Base-by-base conservation (phyloP, 2,797 vertebrate genomes). In the Danionella dracula region DNA sequence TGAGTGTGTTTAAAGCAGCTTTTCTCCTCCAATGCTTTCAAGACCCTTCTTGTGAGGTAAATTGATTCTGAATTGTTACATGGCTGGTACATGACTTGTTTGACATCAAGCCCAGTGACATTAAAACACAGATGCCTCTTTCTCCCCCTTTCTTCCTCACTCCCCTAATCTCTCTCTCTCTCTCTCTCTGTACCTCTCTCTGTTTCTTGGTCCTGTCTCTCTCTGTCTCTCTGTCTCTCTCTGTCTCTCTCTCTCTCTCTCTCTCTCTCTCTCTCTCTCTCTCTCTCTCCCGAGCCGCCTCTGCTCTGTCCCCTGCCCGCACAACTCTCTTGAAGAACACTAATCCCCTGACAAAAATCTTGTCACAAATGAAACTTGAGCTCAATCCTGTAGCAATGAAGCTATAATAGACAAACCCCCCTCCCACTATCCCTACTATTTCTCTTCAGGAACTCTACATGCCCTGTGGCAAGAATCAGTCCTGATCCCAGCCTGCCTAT, bases 311-410 rank as follows among this genome's bases (percentile, higher is more conserved):
- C 79, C 83, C 77, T 83, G 84, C 83, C 81, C 82, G 82, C 86
- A 85, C 84, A 87, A 89, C 87, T 90, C 86, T 85, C 83, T 89
- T 84, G 88, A 88, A 89, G 86, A 88, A 87, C 87, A 88, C n/a
- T 90, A 91, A 91, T 90, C 89, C 89, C 81, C 84, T 84, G 82
- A 87, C 87, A 72, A 89, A 90, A 91, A 90, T 87, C 81, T 79
- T 82, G 78, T 82, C 88, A 91, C 88, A 91, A 91, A 89, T 83
- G 87, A 88, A 89, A 91, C 87, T 89, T 86, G 86, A 87, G 88
- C 87, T 86, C 86, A 89, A 90, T 90, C 89, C 86, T 86, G 89
- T 89, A 89, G 88, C 81, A 81, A n/a, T 85, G 71, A 76, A 80
- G 85, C 87, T 85, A 85, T 80, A 83, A 84, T 81, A 81, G 74